phyloP scores from a whole-genome alignment of 2,113 vertebrate species.

The Callipepla californica region DNA sequence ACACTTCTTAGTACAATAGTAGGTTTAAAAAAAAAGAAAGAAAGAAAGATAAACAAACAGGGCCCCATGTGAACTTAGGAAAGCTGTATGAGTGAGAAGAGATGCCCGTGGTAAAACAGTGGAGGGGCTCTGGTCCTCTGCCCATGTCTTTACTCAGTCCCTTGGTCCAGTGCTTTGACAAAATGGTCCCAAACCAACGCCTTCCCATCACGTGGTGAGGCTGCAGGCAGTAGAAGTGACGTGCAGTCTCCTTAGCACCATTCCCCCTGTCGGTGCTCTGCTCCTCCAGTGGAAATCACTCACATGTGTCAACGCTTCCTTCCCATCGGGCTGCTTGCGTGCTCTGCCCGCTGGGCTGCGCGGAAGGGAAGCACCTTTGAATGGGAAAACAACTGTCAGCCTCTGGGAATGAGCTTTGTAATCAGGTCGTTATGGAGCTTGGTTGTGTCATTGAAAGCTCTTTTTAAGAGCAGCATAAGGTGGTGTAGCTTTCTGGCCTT shows the following conservation, averaged over 20 bases:
- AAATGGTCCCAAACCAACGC: rapidly evolving
- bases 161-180: background rate
- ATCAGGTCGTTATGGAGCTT: background rate
- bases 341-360: slow-evolving; percentile 55
- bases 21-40: background rate
- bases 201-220: background rate
- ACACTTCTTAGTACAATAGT: slow-evolving; percentile 62
- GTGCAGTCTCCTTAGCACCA: background rate
- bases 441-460: background rate
- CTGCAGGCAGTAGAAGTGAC: background rate
- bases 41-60: slow-evolving; percentile 65
- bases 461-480: slow-evolving; percentile 1
- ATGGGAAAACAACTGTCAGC: slow-evolving; percentile 46
- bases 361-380: slow-evolving; percentile 64
- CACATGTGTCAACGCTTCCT: slow-evolving; percentile 66
- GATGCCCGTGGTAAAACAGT: background rate
- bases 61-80: slow-evolving; percentile 43
- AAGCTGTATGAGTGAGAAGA: background rate
- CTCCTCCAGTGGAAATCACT: slow-evolving; percentile 56
- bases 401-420: background rate
- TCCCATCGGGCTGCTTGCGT: slow-evolving; percentile 44
- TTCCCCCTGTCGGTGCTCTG: slow-evolving; percentile 30
- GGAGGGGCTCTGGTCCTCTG: background rate
- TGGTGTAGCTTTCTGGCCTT: slow-evolving; percentile 8
- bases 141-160: rapidly evolving